Evolutionary conservation across 1,140 invertebrate species (phyloP).

Genomic region (Drosophila ercepeae): DNA sequence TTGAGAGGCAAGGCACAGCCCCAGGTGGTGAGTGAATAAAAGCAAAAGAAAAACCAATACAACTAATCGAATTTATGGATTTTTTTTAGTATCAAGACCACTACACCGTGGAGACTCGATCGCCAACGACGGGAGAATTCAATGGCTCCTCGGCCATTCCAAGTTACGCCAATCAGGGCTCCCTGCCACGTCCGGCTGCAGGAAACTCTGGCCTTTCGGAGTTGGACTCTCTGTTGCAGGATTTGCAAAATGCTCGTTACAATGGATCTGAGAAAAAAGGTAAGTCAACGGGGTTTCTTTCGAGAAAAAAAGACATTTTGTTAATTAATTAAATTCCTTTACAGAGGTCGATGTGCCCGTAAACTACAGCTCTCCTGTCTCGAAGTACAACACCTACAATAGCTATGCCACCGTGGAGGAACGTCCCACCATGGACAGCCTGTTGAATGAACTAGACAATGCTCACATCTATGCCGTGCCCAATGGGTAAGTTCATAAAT

Average conservation of each 20-base stretch:
- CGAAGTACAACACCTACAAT: constrained; percentile 76
- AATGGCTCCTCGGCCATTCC: constrained; percentile 56
- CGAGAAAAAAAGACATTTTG: not conserved
- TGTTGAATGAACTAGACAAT: constrained; percentile 92
- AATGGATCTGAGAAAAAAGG: constrained; percentile 84
- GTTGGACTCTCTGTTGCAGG: constrained; percentile 95
- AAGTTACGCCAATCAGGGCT: constrained; percentile 71
- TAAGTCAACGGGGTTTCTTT: not conserved
- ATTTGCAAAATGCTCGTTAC: constrained; percentile 94
- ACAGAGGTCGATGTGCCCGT: constrained; percentile 70
- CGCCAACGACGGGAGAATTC: constrained; percentile 53
- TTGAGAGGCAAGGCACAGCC: constrained; percentile 84
- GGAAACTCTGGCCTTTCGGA: constrained; percentile 90
- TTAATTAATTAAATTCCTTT: too few species aligned
- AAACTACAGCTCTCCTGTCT: constrained; percentile 73
- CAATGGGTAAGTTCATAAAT: constrained; percentile 87
- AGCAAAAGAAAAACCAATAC: too few species aligned
- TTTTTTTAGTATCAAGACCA: constrained; percentile 86
- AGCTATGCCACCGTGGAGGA: constrained; percentile 78
- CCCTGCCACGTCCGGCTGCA: constrained; percentile 60
- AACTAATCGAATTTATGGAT: not conserved
- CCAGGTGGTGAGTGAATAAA: constrained; percentile 79
- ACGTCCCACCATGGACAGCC: constrained; percentile 92
- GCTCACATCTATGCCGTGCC: constrained; percentile 86
- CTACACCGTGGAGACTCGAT: constrained; percentile 86